Conservation (phyloP, 2,888 invertebrate species). For the Hypomecis punctinalis region DNA sequence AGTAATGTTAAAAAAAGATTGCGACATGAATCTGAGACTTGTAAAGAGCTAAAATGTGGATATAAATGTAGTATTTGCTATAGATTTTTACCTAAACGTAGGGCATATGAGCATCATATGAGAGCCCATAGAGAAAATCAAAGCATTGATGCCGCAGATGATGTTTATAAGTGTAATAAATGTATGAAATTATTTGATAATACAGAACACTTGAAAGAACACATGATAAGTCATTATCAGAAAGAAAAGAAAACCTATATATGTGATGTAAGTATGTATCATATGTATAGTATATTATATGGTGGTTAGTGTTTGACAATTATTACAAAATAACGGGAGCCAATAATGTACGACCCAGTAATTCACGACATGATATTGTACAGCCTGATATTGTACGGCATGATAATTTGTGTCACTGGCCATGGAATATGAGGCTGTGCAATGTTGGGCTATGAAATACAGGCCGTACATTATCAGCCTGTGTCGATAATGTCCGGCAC, state of each 20-base stretch:
- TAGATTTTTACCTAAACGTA: conserved; percentile 62
- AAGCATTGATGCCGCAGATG: conserved; percentile 55
- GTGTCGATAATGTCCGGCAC: too few relatives aligned
- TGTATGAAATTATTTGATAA: conserved; percentile 63
- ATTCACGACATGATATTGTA: too few relatives aligned
- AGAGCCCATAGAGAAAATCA: conserved; percentile 63
- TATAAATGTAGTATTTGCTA: conserved; percentile 69
- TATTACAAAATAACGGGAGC: too few relatives aligned
- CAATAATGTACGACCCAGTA: too few relatives aligned
- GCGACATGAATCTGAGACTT: conserved; percentile 67
- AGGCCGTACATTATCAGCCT: too few relatives aligned
- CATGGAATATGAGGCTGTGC: too few relatives aligned
- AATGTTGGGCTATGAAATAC: too few relatives aligned
- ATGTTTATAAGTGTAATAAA: conserved; percentile 67
- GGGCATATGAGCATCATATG: conserved; percentile 66
- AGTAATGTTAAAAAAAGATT: conserved; percentile 60
- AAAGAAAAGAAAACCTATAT: conserved; percentile 64
- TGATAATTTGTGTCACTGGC: too few relatives aligned
- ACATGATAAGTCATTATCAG: conserved; percentile 54
- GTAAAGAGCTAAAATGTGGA: conserved; percentile 70
- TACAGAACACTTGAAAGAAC: conserved; percentile 58
- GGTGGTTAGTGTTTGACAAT: too few relatives aligned
- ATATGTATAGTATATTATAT: too few relatives aligned
- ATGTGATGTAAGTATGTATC: conserved; percentile 68
- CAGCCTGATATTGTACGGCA: too few relatives aligned